Evolutionary conservation across 2,113 vertebrate genomes (phyloP).

Genomic region (Atlantisia rogersi): DNA sequence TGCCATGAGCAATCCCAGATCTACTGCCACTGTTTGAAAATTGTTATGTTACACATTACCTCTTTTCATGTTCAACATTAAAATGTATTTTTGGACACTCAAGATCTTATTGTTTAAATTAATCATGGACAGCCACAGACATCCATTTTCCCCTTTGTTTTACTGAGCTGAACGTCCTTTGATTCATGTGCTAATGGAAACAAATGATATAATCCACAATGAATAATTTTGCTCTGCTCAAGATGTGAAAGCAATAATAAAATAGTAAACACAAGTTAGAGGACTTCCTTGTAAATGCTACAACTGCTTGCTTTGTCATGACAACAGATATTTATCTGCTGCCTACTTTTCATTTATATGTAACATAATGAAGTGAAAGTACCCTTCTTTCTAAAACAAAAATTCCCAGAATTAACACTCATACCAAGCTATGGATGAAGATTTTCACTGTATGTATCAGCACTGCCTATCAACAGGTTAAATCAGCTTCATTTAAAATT

Average conservation of each 20-base stretch:
- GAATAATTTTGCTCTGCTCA: slow-evolving; percentile 45
- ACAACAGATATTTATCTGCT: slow-evolving; percentile 56
- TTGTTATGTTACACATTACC: background rate
- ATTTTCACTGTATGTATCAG: background rate
- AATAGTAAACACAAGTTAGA: slow-evolving; percentile 51
- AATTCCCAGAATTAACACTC: background rate
- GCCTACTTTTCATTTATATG: slow-evolving; percentile 34
- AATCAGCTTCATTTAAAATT: background rate
- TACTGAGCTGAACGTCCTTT: slow-evolving; percentile 29
- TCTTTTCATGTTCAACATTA: background rate
- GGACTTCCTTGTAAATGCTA: slow-evolving; percentile 30
- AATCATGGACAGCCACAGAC: background rate
- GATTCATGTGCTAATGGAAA: slow-evolving; percentile 60
- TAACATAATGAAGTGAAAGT: slow-evolving; percentile 6
- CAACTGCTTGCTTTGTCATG: slow-evolving; percentile 48
- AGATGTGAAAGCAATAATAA: slow-evolving; percentile 57
- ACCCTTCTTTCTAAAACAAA: background rate
- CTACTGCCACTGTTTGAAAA: background rate
- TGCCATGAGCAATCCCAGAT: background rate
- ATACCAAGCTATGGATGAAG: background rate
- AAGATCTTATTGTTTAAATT: slow-evolving; percentile 47
- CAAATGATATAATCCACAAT: slow-evolving; percentile 26
- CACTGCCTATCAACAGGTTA: background rate
- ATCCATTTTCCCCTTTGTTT: slow-evolving; percentile 35
- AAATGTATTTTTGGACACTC: slow-evolving; percentile 26